Conservation (phyloP, 1,140 invertebrate species). For the Acyrthosiphon pisum region DNA sequence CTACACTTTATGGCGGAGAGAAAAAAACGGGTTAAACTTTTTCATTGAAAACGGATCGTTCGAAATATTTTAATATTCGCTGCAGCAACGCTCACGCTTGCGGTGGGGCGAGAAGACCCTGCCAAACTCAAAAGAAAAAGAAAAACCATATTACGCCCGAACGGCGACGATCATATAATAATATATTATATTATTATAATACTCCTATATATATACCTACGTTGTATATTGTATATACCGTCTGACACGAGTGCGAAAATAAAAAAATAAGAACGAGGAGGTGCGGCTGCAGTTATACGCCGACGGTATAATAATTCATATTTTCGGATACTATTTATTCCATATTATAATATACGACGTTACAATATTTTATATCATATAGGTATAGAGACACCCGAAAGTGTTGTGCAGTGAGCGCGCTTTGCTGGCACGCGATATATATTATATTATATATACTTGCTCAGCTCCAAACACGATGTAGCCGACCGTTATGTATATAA, state of each 20-base stretch:
- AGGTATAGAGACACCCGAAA: background rate
- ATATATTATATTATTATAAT: background rate
- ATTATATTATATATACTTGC: background rate
- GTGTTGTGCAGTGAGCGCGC: constrained; percentile 2
- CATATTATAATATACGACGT: background rate
- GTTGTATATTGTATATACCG: background rate
- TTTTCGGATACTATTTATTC: constrained; percentile 13
- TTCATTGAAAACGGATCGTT: too few species aligned
- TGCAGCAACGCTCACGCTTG: background rate
- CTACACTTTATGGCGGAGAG: too few species aligned
- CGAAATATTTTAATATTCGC: background rate
- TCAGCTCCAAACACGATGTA: background rate
- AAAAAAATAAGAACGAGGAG: background rate
- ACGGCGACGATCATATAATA: background rate
- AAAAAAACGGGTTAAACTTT: too few species aligned
- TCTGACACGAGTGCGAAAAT: constrained; percentile 9
- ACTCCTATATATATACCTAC: too few species aligned
- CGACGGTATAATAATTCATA: constrained; percentile 21
- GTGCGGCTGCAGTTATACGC: background rate
- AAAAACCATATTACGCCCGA: background rate
- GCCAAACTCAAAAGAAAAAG: background rate
- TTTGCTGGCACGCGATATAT: constrained; percentile 2
- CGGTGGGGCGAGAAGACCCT: too few species aligned
- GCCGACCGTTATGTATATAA: background rate
- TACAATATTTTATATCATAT: background rate